Evolutionary conservation across 1,140 invertebrate species (phyloP), one percentile per base, ranked within the genome.

Genomic region (Macrostomum lignano): DNA sequence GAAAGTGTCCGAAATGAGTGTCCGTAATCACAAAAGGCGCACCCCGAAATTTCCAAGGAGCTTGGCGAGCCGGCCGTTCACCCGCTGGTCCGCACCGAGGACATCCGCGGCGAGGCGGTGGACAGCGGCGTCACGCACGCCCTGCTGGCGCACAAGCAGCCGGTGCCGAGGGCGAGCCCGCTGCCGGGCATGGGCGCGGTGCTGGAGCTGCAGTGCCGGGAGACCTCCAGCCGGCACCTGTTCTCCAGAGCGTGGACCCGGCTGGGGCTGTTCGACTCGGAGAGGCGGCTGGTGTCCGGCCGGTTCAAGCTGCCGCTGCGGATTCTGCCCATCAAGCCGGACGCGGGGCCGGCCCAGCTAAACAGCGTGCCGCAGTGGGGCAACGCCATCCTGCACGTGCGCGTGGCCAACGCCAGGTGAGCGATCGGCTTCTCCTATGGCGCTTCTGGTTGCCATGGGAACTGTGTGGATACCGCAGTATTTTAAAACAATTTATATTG

Each of bases 231-330:
- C 9, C 42, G 45, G 15, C 43, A 45, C 19, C 38, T 55, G 1
- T 46, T 48, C 25, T 48, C 51, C 2, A 35, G 44, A 9, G 52
- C 49, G 9, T 55, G 52, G 52, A 44, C 44, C 6, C 54, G 53
- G 38, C 37, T 55, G 6, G 46, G 47, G 9, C 26, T 55, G 14
- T 55, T 54, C 41, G 48, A 54, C 32, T 41, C 44, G 17, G 40
- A 43, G 21, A 42, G 39, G 23, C 36, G 44, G 3, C 33, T 55
- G 11, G 40, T 49, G 30, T 46, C 44, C 17, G 52, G 52, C 5
- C 42, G 51, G 24, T 53, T 45, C 40, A 43, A 41, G 17, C 43
- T 52, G 20, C 42, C 42, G 17, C 42, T 55, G 22, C 42, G 47
- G 34, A 46, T 45, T 34, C 41, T 49, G 6, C 52, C 52, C 6